phyloP scores from a whole-genome alignment of 2,888 invertebrate genomes.

The Philonicus albiceps region DNA sequence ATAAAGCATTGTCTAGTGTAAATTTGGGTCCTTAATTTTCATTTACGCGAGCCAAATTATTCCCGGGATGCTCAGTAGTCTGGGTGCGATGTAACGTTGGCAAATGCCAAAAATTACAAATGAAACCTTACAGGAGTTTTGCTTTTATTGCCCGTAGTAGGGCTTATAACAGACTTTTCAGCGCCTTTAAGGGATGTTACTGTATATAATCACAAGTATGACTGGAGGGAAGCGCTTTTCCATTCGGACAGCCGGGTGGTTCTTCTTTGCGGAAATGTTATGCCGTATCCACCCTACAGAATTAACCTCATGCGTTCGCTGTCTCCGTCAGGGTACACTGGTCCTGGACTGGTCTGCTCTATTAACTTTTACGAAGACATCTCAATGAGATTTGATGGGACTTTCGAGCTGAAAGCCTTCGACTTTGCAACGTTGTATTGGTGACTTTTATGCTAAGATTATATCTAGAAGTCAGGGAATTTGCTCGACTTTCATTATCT shows the following conservation, averaged over 20 bases:
- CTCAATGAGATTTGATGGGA: conserved; percentile 35
- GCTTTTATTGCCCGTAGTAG: conserved; percentile 9
- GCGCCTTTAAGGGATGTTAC: neutral
- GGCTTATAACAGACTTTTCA: conserved; percentile 25
- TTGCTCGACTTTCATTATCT: conserved; percentile 1
- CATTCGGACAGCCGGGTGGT: neutral
- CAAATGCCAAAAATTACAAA: neutral
- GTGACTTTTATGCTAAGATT: neutral
- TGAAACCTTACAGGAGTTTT: conserved; percentile 13
- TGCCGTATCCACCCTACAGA: neutral
- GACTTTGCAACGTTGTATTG: neutral
- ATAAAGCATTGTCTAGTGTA: conserved; percentile 48
- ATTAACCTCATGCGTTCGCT: neutral
- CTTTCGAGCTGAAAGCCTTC: neutral
- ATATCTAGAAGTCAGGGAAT: conserved; percentile 11
- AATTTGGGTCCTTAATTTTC: conserved; percentile 49
- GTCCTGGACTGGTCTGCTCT: neutral
- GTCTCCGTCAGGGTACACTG: neutral
- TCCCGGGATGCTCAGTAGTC: conserved; percentile 31
- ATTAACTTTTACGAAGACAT: conserved; percentile 38
- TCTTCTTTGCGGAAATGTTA: neutral
- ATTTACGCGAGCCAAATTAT: conserved; percentile 46
- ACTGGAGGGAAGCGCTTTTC: neutral
- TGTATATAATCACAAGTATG: neutral
- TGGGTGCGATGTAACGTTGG: neutral